Percentiles rank a stretch among this genome's conserved stretches.
Evolutionary conservation across 2,888 invertebrate species (phyloP).

Genomic region (Protodeltote pygarga): DNA sequence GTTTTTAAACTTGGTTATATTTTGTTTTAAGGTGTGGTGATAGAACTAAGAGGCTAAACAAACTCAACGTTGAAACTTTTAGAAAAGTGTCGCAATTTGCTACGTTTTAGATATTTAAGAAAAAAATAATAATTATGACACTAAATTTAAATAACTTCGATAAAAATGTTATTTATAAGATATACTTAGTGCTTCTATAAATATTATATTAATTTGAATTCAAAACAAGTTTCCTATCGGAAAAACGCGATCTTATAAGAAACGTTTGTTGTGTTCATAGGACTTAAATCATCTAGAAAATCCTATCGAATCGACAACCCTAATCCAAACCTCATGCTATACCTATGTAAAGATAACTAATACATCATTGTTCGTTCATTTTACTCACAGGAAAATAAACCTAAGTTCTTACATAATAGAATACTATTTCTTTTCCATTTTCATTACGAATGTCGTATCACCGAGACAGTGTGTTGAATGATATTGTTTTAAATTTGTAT

Average conservation of each 20-base stretch:
- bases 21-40: conserved; percentile 6
- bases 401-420: conserved; percentile 42
- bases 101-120: too few relatives aligned
- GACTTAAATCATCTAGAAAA: conserved; percentile 7
- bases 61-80: too few relatives aligned
- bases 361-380: conserved; percentile 73
- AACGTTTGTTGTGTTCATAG: too few relatives aligned
- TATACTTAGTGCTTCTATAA: too few relatives aligned
- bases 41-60: too few relatives aligned
- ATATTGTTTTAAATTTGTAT: conserved; percentile 55
- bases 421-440: conserved; percentile 52
- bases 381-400: conserved; percentile 57
- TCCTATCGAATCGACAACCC: conserved; percentile 21
- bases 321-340: conserved; percentile 52
- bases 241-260: too few relatives aligned
- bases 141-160: too few relatives aligned
- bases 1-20: conserved; percentile 30
- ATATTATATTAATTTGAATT: too few relatives aligned
- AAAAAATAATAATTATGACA: too few relatives aligned
- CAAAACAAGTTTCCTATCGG: too few relatives aligned
- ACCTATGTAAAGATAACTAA: conserved; percentile 72
- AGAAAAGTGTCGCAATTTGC: too few relatives aligned
- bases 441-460: conserved; percentile 40
- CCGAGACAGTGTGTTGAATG: conserved; percentile 40
- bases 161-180: too few relatives aligned